A percentile compares a stretch with the other conserved stretches of the same genome.
These are phyloP conservation scores for Dasysyrphus albostriatus DNA, from an alignment of 2,888 invertebrate species.

Conservation along the genomic window DNA sequence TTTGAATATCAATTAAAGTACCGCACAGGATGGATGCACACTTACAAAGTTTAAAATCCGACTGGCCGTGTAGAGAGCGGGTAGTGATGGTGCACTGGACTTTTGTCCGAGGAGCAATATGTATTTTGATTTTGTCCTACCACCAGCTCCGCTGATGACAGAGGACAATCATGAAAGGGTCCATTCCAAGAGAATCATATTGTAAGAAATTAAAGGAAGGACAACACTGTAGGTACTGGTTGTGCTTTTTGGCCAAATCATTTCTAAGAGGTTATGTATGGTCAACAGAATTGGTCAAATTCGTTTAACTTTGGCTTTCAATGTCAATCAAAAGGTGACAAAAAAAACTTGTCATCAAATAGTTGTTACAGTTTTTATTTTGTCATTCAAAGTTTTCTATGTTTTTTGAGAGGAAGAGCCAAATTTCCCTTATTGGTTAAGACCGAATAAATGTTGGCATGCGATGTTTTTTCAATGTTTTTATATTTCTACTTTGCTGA, in stretches of 20 bases:
- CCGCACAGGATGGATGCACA: constrained; percentile 39
- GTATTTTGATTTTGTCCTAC: constrained; percentile 38
- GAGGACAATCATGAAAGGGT: neutral
- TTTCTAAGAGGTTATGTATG: too few relatives aligned
- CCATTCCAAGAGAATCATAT: constrained; percentile 14
- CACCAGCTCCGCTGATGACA: constrained; percentile 18
- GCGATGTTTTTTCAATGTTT: too few relatives aligned
- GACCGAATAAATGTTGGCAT: too few relatives aligned
- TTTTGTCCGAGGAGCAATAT: constrained; percentile 8
- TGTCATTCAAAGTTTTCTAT: too few relatives aligned
- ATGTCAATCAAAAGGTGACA: too few relatives aligned
- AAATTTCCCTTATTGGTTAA: too few relatives aligned
- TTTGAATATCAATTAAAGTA: constrained; percentile 72
- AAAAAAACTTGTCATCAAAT: too few relatives aligned
- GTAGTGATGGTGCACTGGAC: neutral
- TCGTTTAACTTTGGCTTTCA: too few relatives aligned
- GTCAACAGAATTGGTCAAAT: too few relatives aligned
- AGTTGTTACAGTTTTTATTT: too few relatives aligned
- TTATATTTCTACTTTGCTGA: too few relatives aligned
- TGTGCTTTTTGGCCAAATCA: neutral
- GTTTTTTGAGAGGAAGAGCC: too few relatives aligned
- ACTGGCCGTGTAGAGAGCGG: neutral
- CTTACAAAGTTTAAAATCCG: constrained; percentile 28
- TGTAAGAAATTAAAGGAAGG: neutral
- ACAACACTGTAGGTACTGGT: neutral